Evolutionary conservation across 1,140 invertebrate species (phyloP).

Genomic region (Drosophila triauraria): DNA sequence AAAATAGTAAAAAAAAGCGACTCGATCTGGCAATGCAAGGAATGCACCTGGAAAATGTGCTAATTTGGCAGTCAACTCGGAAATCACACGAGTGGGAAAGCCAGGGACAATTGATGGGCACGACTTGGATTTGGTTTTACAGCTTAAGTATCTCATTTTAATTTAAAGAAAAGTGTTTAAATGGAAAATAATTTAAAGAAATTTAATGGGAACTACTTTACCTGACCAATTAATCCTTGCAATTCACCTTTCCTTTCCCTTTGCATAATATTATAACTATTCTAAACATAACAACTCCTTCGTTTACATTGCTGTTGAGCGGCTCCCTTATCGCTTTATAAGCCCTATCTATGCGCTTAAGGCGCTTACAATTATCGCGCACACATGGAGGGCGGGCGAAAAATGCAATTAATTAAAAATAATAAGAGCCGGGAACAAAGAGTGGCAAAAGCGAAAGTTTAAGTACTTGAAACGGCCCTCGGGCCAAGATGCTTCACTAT

Average conservation of each 20-base stretch:
- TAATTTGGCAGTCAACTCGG: conserved; percentile 49
- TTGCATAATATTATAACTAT: conserved; percentile 9
- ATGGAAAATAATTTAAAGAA: not conserved
- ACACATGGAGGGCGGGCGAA: conserved; percentile 24
- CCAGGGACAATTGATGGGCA: conserved; percentile 13
- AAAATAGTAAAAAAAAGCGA: conserved; percentile 19
- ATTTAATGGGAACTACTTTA: no score
- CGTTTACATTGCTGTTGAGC: not conserved
- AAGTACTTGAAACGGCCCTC: conserved; percentile 35
- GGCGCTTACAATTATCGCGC: conserved; percentile 51
- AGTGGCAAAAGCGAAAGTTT: conserved; percentile 47
- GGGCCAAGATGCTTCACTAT: conserved; percentile 21
- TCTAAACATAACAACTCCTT: conserved; percentile 8
- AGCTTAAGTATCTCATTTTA: not conserved
- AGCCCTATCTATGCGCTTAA: conserved; percentile 17
- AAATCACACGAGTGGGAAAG: conserved; percentile 24
- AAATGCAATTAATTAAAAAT: conserved; percentile 69
- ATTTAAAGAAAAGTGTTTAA: not conserved
- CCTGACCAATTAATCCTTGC: no score
- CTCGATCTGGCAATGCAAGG: conserved; percentile 36
- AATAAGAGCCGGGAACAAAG: conserved; percentile 49
- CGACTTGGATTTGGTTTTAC: conserved; percentile 8
- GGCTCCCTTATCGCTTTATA: conserved; percentile 9
- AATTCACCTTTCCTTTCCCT: not conserved
- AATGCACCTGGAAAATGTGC: conserved; percentile 53